Evolutionary conservation across 2,888 invertebrate genomes (phyloP).

Genomic region (Chelonus formosanus): DNA sequence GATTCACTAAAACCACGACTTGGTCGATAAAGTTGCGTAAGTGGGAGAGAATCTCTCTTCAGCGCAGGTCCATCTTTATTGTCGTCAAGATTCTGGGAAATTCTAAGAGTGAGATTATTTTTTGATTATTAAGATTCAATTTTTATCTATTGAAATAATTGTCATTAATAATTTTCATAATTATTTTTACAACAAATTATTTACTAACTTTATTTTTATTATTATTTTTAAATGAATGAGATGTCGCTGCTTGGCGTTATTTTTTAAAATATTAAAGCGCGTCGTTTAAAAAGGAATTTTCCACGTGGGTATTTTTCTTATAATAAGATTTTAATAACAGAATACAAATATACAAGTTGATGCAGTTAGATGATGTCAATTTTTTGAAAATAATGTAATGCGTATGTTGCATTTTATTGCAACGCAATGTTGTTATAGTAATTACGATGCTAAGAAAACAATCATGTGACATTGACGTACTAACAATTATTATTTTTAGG

Average conservation of each 20-base stretch:
- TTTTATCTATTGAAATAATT: too few relatives aligned
- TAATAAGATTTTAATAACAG: too few relatives aligned
- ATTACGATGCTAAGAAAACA: neutral
- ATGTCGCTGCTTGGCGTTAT: too few relatives aligned
- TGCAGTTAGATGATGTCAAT: constrained; percentile 2
- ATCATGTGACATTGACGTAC: constrained; percentile 24
- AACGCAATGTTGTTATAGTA: neutral
- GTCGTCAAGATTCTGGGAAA: constrained; percentile 11
- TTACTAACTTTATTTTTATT: too few relatives aligned
- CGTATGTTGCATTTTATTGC: constrained; percentile 9
- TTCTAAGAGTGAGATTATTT: neutral
- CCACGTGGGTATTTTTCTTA: too few relatives aligned
- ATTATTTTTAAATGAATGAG: too few relatives aligned
- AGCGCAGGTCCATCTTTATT: constrained; percentile 22
- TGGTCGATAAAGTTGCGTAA: constrained; percentile 42
- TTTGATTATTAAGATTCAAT: neutral
- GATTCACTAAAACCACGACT: constrained; percentile 1
- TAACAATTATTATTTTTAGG: neutral
- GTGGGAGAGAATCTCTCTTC: neutral
- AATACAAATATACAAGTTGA: too few relatives aligned
- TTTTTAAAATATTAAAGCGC: too few relatives aligned
- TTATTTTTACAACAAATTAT: too few relatives aligned
- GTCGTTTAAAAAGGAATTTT: too few relatives aligned
- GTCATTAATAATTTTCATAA: too few relatives aligned
- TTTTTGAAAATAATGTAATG: neutral